Percentiles rank a stretch among this genome's conserved stretches.
Evolutionary conservation across 2,797 vertebrate genomes (phyloP).

Genomic region (Hippoglossus hippoglossus): DNA sequence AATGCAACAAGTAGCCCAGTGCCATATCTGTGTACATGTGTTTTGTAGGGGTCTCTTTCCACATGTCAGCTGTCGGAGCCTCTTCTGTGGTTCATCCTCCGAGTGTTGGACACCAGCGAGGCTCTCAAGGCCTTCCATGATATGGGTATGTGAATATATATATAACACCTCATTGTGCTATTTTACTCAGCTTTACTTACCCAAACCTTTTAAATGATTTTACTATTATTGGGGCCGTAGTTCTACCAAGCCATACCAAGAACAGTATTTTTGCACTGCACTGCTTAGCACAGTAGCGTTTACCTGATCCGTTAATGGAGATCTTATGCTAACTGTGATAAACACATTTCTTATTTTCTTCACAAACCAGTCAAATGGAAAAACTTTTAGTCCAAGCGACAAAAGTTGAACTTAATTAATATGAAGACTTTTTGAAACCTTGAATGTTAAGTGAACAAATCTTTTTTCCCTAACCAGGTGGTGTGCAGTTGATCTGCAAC

Average conservation of each 20-base stretch:
- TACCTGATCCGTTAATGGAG: too few relatives aligned
- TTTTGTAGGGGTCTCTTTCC: constrained; percentile 92
- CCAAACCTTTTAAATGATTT: background rate
- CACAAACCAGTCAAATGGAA: too few relatives aligned
- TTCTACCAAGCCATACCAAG: too few relatives aligned
- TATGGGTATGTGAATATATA: constrained; percentile 88
- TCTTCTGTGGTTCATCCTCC: constrained; percentile 97
- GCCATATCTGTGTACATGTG: background rate
- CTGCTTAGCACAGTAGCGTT: too few relatives aligned
- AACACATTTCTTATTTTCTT: too few relatives aligned
- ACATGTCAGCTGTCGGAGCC: constrained; percentile 99
- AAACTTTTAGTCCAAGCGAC: too few relatives aligned
- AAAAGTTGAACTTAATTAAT: too few relatives aligned
- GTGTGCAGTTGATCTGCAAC: constrained; percentile 98
- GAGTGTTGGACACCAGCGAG: constrained; percentile 97
- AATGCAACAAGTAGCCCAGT: background rate
- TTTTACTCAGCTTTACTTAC: background rate
- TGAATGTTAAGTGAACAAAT: background rate
- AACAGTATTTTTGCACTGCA: too few relatives aligned
- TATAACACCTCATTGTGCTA: background rate
- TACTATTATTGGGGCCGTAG: too few relatives aligned
- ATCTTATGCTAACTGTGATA: too few relatives aligned
- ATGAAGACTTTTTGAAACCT: too few relatives aligned
- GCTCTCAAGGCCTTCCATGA: constrained; percentile 98
- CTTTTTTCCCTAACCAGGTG: constrained; percentile 81